A percentile compares a stretch with the other conserved stretches of the same genome.
These are phyloP conservation scores for Triplophysa rosa DNA, from an alignment of 2,113 vertebrate species.

Conservation along the genomic window DNA sequence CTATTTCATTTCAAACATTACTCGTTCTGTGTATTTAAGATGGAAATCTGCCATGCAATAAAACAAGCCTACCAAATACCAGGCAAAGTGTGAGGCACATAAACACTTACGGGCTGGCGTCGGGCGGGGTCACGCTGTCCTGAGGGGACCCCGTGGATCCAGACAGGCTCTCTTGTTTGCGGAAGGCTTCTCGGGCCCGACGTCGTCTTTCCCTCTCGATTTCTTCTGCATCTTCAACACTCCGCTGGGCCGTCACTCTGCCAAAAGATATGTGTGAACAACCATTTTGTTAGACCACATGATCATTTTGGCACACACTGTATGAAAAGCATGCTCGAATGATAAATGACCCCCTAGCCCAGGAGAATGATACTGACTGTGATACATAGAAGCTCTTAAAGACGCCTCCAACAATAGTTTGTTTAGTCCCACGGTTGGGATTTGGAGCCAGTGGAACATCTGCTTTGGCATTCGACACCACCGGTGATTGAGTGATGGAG, in stretches of 20 bases:
- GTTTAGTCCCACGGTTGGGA: conserved; percentile 22
- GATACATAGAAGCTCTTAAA: conserved; percentile 36
- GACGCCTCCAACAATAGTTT: conserved; percentile 32
- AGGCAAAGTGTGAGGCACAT: background rate
- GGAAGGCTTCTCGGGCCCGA: conserved; percentile 70
- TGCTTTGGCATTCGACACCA: conserved; percentile 32
- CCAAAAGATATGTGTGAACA: no score
- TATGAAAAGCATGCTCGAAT: background rate
- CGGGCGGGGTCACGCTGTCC: conserved; percentile 49
- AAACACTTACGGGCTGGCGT: conserved; percentile 60
- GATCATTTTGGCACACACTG: background rate
- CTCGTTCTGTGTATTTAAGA: background rate
- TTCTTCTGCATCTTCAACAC: conserved; percentile 86
- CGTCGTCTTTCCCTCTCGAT: conserved; percentile 77
- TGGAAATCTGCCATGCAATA: conserved; percentile 3
- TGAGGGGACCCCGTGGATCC: conserved; percentile 43
- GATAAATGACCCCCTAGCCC: conserved; percentile 5
- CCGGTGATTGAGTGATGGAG: conserved; percentile 14
- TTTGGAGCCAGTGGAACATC: conserved; percentile 46
- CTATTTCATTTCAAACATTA: background rate
- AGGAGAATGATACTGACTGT: background rate
- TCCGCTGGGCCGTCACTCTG: conserved; percentile 87
- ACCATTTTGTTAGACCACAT: background rate
- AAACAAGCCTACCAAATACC: conserved; percentile 4
- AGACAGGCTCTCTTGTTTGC: conserved; percentile 40